Percentiles rank a stretch among this genome's conserved stretches.
These are phyloP conservation scores for Discoglossus pictus DNA, from an alignment of 2,797 vertebrate species.

Conservation along the genomic window DNA sequence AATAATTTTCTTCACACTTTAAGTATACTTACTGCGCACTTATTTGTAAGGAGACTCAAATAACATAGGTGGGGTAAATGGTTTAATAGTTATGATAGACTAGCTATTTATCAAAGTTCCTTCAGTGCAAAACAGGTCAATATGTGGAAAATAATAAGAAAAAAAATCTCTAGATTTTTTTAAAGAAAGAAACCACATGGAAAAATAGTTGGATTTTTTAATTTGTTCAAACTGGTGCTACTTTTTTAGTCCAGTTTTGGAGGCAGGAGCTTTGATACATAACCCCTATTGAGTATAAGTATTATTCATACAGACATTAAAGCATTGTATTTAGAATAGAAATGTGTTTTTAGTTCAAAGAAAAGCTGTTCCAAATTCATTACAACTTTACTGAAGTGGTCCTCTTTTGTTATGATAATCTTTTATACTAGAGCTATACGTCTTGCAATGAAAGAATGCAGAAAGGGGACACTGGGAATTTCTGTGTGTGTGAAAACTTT, in stretches of 20 bases:
- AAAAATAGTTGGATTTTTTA: no score
- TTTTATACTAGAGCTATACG: slow-evolving; percentile 17
- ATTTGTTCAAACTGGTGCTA: background rate
- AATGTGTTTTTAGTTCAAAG: slow-evolving; percentile 49
- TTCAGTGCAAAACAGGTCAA: no score
- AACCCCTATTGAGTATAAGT: slow-evolving; percentile 30
- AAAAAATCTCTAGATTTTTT: slow-evolving; percentile 1
- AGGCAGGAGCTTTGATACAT: slow-evolving; percentile 30
- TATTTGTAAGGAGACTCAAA: no score
- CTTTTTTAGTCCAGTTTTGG: background rate
- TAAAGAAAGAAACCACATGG: background rate
- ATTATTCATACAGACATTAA: slow-evolving; percentile 43
- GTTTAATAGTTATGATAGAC: no score
- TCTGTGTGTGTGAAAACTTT: background rate
- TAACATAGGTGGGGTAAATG: no score
- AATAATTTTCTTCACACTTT: slow-evolving; percentile 9
- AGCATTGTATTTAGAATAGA: slow-evolving; percentile 47
- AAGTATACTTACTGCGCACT: no score
- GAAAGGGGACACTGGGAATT: background rate
- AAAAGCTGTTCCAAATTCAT: slow-evolving; percentile 49
- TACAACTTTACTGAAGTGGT: slow-evolving; percentile 41
- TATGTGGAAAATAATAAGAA: background rate
- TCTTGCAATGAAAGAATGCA: slow-evolving; percentile 13
- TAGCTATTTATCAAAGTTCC: no score
- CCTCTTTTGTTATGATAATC: slow-evolving; percentile 46